A percentile compares a stretch with the other conserved stretches of the same genome.
phyloP scores from a whole-genome alignment of 2,888 invertebrate genomes.

The Brachylomia viminalis region DNA sequence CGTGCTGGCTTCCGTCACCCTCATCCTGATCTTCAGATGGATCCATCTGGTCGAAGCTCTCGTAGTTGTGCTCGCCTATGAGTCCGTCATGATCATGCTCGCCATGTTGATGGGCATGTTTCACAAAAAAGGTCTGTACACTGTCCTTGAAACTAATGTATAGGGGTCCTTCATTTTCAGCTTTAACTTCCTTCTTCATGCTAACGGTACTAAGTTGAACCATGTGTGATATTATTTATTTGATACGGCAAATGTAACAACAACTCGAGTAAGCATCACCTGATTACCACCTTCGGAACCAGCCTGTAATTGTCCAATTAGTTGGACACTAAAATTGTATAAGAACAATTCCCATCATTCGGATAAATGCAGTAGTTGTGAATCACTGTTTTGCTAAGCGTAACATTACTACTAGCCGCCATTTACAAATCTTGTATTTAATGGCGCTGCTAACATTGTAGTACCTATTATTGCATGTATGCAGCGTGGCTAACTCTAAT shows the following conservation, averaged over 20 bases:
- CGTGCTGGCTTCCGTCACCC: conserved; percentile 76
- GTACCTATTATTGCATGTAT: not conserved
- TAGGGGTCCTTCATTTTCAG: not conserved
- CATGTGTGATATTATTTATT: not conserved
- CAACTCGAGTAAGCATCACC: not conserved
- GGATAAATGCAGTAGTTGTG: not conserved
- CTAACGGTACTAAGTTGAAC: too few species aligned
- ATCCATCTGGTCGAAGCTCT: conserved; percentile 80
- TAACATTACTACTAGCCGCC: not conserved
- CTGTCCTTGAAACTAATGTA: not conserved
- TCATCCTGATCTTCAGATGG: conserved; percentile 85
- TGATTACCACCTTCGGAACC: too few species aligned
- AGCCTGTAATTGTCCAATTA: not conserved
- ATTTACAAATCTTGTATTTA: not conserved
- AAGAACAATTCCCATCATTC: not conserved
- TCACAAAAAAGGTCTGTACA: conserved; percentile 76
- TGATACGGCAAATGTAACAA: not conserved
- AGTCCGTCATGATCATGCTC: conserved; percentile 81
- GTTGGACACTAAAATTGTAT: not conserved
- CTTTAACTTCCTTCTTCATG: not conserved
- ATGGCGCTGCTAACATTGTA: not conserved
- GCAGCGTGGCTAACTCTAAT: not conserved
- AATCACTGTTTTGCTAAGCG: not conserved
- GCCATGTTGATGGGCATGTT: conserved; percentile 85
- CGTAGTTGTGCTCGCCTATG: conserved; percentile 76